Conservation (phyloP, 2,113 vertebrate species). For the Erpornis zantholeuca region DNA sequence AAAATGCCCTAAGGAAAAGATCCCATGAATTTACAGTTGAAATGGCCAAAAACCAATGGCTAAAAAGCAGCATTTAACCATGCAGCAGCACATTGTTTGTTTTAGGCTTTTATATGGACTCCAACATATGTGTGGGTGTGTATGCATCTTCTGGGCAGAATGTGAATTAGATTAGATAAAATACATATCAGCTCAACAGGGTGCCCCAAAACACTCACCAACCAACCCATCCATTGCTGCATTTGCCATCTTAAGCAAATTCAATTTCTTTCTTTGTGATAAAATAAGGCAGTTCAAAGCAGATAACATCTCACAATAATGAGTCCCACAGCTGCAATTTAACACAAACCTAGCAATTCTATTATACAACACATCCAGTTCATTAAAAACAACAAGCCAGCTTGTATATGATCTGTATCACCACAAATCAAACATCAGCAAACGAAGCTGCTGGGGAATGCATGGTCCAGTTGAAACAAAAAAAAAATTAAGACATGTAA, state of each 20-base stretch:
- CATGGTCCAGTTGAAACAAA: slow-evolving; percentile 1
- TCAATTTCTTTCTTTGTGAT: slow-evolving; percentile 54
- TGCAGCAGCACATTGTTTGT: neutral
- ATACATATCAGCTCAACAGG: neutral
- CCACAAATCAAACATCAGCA: slow-evolving; percentile 64
- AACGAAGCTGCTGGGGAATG: slow-evolving; percentile 53
- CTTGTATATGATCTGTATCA: slow-evolving; percentile 56
- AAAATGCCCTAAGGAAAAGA: neutral
- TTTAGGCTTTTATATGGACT: neutral
- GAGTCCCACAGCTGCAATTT: slow-evolving; percentile 66
- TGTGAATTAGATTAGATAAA: slow-evolving; percentile 38
- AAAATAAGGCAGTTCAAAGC: slow-evolving; percentile 54
- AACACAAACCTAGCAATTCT: slow-evolving; percentile 64
- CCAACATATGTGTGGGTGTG: neutral
- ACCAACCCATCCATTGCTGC: slow-evolving; percentile 28
- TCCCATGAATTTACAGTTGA: neutral
- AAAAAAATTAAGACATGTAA: neutral
- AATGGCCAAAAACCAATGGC: neutral
- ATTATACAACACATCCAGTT: slow-evolving; percentile 61
- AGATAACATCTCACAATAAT: slow-evolving; percentile 58
- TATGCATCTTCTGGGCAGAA: neutral
- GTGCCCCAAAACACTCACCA: slow-evolving; percentile 33
- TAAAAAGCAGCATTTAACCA: neutral
- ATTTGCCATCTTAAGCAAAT: slow-evolving; percentile 55
- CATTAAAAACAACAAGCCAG: slow-evolving; percentile 70